phyloP scores from a whole-genome alignment of 2,113 vertebrate species.

The Colossoma macropomum region DNA sequence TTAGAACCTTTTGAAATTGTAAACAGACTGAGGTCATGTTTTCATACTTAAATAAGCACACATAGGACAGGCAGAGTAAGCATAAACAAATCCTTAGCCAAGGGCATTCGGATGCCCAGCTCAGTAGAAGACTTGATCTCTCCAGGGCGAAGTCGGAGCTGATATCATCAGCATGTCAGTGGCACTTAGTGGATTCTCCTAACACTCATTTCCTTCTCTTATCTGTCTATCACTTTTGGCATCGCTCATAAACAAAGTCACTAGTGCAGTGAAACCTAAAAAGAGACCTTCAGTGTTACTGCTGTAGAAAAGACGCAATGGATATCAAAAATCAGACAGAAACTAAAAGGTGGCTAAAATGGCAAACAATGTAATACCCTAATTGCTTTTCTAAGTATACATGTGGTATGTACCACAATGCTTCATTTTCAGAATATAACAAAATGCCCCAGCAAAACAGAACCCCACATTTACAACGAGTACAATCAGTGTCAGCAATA shows the following conservation, averaged over 20 bases:
- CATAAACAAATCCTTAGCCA: background rate
- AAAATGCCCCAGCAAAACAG: too few relatives aligned
- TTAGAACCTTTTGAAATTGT: background rate
- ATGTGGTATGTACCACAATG: too few relatives aligned
- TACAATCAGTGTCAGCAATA: too few relatives aligned
- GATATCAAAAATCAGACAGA: too few relatives aligned
- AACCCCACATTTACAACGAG: too few relatives aligned
- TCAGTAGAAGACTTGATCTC: background rate
- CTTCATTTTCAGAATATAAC: too few relatives aligned
- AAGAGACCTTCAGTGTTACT: too few relatives aligned
- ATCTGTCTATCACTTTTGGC: background rate
- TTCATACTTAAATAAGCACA: background rate
- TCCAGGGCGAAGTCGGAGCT: background rate
- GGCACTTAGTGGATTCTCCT: constrained; percentile 5
- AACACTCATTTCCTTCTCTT: constrained; percentile 26
- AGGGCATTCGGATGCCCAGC: background rate
- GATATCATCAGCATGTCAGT: constrained; percentile 19
- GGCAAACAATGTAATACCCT: too few relatives aligned
- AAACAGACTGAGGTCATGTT: too few relatives aligned
- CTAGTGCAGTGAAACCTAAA: background rate
- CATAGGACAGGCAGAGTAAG: background rate
- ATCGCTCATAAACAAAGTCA: background rate
- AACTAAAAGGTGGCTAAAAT: too few relatives aligned
- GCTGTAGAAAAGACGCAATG: too few relatives aligned
- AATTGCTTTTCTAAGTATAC: too few relatives aligned